Evolutionary conservation across 2,888 invertebrate species (phyloP), one percentile per base, ranked within the genome.

Genomic region (Leistus spinibarbis): DNA sequence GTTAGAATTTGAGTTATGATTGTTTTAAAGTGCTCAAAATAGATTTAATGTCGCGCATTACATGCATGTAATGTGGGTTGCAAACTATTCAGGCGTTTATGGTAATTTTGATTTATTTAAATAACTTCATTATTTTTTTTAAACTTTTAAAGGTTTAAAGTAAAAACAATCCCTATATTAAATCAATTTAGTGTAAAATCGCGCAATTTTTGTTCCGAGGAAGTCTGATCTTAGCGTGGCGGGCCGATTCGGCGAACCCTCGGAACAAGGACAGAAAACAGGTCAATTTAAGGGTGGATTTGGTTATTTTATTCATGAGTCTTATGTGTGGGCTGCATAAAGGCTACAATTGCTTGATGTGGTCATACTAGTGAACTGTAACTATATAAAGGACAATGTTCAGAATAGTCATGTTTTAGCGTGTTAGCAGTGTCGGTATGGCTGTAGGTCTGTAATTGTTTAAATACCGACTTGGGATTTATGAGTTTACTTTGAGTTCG

Each of bases 271-370:
- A 70, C 3, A 53, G 70, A 70, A 70, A 70, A 62, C 70, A 40
- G 70, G 62, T 70, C 70, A 70, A 62, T 62, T 70, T 70, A 70
- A 70, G 70, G 70, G 70, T 63, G 70, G 70, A 70, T 70, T 70
- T 70, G 56, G 64, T 64, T 64, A 64, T 20, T 64, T 23, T 23
- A 22, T 64, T 13, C 64, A 23, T 23, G 9, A 10, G 9, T 23
- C 63, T 63, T 63, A 22, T 63, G 22, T n/a, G 4, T 9, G n/a
- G 9, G 4, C 5, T 7, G n/a, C 10, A 27, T 24, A 64, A n/a
- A 24, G 64, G 2, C 64, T 1, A 64, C 1, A 22, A 16, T 64
- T 27, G 64, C 16, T 23, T 23, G 13, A 63, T 1, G n/a, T 22
- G 63, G 23, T 22, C 22, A 22, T n/a, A 22, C n/a, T 23, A 22